These are phyloP conservation scores for Carassius auratus DNA, from an alignment of 2,113 vertebrate species.

Conservation along the genomic window DNA sequence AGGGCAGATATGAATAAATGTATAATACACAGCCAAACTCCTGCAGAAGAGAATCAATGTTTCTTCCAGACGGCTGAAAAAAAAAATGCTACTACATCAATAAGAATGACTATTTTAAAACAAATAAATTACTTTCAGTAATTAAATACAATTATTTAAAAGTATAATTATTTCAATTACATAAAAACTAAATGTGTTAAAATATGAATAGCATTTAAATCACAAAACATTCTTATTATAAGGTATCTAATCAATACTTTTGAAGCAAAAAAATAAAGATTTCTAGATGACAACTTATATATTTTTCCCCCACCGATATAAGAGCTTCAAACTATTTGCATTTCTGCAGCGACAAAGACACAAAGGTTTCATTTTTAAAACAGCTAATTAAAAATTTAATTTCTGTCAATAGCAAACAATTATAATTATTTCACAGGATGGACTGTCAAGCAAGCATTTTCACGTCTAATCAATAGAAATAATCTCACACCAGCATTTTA, in stretches of 20 bases:
- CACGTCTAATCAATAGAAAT: constrained; percentile 52
- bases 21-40: background rate
- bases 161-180: background rate
- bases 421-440: constrained; percentile 56
- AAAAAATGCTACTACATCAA: background rate
- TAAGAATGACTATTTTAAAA: background rate
- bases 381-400: constrained; percentile 55
- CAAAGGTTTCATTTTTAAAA: constrained; percentile 44
- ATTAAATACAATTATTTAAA: background rate
- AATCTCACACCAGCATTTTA: constrained; percentile 40
- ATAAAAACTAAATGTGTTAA: background rate
- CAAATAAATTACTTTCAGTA: background rate
- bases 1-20: background rate
- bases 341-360: background rate
- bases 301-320: background rate
- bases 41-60: background rate
- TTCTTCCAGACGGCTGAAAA: background rate
- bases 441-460: constrained; percentile 51
- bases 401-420: constrained; percentile 48
- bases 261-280: background rate
- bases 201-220: background rate
- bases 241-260: background rate
- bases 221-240: background rate
- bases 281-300: background rate
- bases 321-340: constrained; percentile 15